phyloP scores from a whole-genome alignment of 2,888 invertebrate species.

The Agrochola lychnidis region DNA sequence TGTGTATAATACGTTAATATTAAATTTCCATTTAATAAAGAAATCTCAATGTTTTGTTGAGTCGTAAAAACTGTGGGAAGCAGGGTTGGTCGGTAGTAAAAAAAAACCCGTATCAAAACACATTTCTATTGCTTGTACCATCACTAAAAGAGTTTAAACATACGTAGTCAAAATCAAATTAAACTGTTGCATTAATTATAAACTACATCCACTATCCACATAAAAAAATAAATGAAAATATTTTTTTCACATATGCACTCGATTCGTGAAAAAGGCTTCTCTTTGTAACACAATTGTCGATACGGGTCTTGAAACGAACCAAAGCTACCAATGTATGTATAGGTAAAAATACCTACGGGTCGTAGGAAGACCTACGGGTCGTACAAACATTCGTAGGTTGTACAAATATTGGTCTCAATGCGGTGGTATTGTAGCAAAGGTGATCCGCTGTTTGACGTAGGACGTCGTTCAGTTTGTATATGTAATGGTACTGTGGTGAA shows the following conservation, averaged over 20 bases:
- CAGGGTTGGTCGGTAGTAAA: not conserved
- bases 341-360: not conserved
- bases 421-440: slow-evolving; percentile 26
- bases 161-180: too few species aligned
- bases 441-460: not conserved
- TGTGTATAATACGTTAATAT: not conserved
- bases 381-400: slow-evolving; percentile 26
- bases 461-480: not conserved
- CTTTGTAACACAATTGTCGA: slow-evolving; percentile 6
- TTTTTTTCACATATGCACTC: not conserved
- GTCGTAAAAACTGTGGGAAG: not conserved
- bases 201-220: not conserved
- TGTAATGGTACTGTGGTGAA: not conserved
- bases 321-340: not conserved
- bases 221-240: not conserved
- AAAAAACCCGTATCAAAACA: too few species aligned
- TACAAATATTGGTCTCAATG: slow-evolving; percentile 33
- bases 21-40: not conserved
- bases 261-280: slow-evolving; percentile 2
- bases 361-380: slow-evolving; percentile 1
- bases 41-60: not conserved
- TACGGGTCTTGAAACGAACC: not conserved
- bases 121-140: not conserved
- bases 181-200: not conserved
- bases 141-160: not conserved